These are phyloP conservation scores for Discoglossus pictus DNA, from an alignment of 2,797 vertebrate genomes.

Conservation along the genomic window DNA sequence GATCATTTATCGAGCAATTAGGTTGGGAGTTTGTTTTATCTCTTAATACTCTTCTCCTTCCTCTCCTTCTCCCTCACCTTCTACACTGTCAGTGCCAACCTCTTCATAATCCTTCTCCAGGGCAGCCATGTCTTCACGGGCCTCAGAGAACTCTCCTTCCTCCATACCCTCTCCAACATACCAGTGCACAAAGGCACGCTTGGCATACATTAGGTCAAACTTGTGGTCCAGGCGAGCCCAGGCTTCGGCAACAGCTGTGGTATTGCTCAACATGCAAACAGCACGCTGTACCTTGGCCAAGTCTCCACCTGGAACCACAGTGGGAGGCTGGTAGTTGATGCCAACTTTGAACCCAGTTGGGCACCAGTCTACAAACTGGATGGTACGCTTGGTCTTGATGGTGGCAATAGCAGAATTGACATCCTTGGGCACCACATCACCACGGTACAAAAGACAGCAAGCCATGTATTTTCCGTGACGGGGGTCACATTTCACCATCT, in stretches of 20 bases:
- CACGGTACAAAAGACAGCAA: slow-evolving; percentile 52
- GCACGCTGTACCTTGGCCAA: slow-evolving; percentile 84
- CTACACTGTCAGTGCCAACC: slow-evolving; percentile 70
- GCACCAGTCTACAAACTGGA: slow-evolving; percentile 78
- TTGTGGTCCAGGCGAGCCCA: slow-evolving; percentile 58
- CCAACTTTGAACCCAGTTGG: slow-evolving; percentile 70
- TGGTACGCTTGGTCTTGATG: slow-evolving; percentile 72
- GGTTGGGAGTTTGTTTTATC: no score
- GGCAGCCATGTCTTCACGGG: slow-evolving; percentile 81
- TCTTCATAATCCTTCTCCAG: slow-evolving; percentile 81
- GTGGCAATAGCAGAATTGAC: slow-evolving; percentile 65
- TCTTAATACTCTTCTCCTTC: slow-evolving; percentile 55
- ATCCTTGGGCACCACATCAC: slow-evolving; percentile 55
- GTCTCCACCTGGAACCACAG: slow-evolving; percentile 80
- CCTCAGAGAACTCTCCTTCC: slow-evolving; percentile 86
- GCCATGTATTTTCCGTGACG: slow-evolving; percentile 59
- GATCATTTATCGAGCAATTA: no score
- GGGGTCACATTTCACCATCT: slow-evolving; percentile 70
- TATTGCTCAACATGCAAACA: slow-evolving; percentile 89
- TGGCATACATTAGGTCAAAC: slow-evolving; percentile 86
- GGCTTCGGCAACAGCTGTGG: slow-evolving; percentile 68
- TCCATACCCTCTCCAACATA: slow-evolving; percentile 86
- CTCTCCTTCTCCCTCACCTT: slow-evolving; percentile 71
- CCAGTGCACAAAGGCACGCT: slow-evolving; percentile 83
- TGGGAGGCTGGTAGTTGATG: slow-evolving; percentile 81